Evolutionary conservation across 2,113 vertebrate species (phyloP), one percentile per base, ranked within the genome.

Genomic region (Pterocles burchelli): DNA sequence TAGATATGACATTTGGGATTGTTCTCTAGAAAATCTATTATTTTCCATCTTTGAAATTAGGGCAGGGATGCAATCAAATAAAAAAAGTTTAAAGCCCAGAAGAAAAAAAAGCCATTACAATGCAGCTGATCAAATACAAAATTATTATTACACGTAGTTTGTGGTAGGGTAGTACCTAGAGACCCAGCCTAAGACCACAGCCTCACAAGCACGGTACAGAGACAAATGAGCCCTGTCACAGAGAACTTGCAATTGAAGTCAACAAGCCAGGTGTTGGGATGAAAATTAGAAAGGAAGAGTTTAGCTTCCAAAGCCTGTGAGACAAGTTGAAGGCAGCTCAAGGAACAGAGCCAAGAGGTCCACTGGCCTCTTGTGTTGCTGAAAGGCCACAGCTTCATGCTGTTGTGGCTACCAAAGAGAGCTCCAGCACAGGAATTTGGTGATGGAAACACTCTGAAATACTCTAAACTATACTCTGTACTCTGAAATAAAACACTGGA

Each of bases 31-130:
- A 96, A 95, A 96, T 78, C 89, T 95, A 96, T 95, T 97, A 49
- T 97, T 95, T 93, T 84, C 61, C 10, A 6, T 57, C 93, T 96
- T 95, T 76, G 84, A 96, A 97, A 95, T 92, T 89, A 95, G 96
- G 93, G 36, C 96, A 96, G 92, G 80, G 67, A 94, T 93, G 90
- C 77, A 97, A 94, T 96, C 82, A 92, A 95, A 95, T 84, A 91
- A 94, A 89, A 89, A 68, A 90, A 46, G 9, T 82, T 88, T 66
- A 96, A 93, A 96, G 61, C 90, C 92, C 95, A 95, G 65, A 96
- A 95, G 90, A 85, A 93, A 95, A 93, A 93, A 88, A 85, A 83
- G 15, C 55, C 74, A 89, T 95, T 93, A 96, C 63, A 54, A 88
- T 61, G 31, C 76, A 94, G 76, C 34, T 65, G 83, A 94, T 95